Evolutionary conservation across 2,113 vertebrate species (phyloP), one percentile per base, ranked within the genome.

Genomic region (Paracanthobrama guichenoti): DNA sequence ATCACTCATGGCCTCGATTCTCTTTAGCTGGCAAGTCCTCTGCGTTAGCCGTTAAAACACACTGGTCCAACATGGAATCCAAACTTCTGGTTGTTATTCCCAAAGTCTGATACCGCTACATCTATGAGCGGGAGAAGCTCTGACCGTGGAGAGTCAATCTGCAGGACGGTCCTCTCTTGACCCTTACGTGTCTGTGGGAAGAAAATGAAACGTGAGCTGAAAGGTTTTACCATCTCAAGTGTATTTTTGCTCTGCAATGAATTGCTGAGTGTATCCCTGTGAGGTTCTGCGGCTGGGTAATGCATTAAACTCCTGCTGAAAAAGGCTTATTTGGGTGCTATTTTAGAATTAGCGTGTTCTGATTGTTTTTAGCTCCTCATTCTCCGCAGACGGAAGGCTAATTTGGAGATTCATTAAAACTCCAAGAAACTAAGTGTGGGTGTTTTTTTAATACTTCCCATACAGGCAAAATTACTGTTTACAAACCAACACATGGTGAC

Each of bases 21-120:
- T 91, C 74, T 31, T 66, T 71, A 31, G 9, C 76, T 88, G 66
- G 79, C 88, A 82, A 86, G 82, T 82, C 76, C 85, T 6, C 60
- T 74, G 50, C 13, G 71, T 95, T 95, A 97, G 88, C 96, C 94
- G 53, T 87, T 92, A 87, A 98, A 98, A 91, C 97, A 98, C 10
- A 98, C 95, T 0, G 92, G 95, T 53, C 97, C 97, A 28, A 98
- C 92, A 88, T 97, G 92, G 88, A 98, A 98, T 75, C 97, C 97
- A 53, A 97, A 98, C 90, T 98, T 98, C 88, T 98, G 97, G 90
- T 94, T 96, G 86, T 83, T 88, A 59, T 90, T 93, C 50, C 97
- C 97, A 14, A 98, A 97, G 90, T 98, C 97, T 3, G 76, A 18
- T 0, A 96, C 88, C 0, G 96, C 95, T 66, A 98, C 91, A 0